Evolutionary conservation across 92 coral and sea anemone species (phyloP), one percentile per base, ranked within the genome.

Genomic region (Siderastrea siderea): DNA sequence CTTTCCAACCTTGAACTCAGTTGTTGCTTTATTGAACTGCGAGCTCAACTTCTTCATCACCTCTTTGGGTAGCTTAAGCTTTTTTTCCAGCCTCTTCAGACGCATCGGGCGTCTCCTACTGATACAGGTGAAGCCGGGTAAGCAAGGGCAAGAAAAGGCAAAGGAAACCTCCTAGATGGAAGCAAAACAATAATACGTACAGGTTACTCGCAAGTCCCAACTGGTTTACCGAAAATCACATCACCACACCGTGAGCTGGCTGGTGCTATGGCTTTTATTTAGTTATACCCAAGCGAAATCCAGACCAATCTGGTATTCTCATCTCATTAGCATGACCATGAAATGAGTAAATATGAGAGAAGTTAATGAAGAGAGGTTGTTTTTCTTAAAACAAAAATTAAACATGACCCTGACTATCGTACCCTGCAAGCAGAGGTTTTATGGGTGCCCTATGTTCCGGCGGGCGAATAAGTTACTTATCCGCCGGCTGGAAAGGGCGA

Each of bases 51-150:
- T 52, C 47, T 82, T 77, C 4, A 76, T 87, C 5, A 78, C 77
- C 48, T 60, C 75, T 58, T 68, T 86, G 11, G 93, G 86, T 14
- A 93, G 71, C 55, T 87, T 85, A 5, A 93, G 75, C 85, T 86
- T 93, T 75, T 70, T 86, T 61, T 70, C 93, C 61, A 93, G 87
- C 48, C 87, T 84, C 80, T 65, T 86, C 43, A 77, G 75, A 13
- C 84, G 83, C 89, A 85, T 85, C 51, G 76, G 76, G 48, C 80
- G 82, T 68, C 89, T 75, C 49, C 68, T 85, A n/a, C 89, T 77
- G 69, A 64, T 15, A 64, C 89, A 85, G 17, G 82, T 68, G 16
- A 52, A 68, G 26, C 89, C 89, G 2, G 76, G 47, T 3, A 76
- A 19, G 68, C 89, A 85, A 4, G 89, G 89, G 26, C 89, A 85